A percentile compares a stretch with the other conserved stretches of the same genome.
Conservation (phyloP, 2,888 invertebrate genomes). For the Polyploca ridens region DNA sequence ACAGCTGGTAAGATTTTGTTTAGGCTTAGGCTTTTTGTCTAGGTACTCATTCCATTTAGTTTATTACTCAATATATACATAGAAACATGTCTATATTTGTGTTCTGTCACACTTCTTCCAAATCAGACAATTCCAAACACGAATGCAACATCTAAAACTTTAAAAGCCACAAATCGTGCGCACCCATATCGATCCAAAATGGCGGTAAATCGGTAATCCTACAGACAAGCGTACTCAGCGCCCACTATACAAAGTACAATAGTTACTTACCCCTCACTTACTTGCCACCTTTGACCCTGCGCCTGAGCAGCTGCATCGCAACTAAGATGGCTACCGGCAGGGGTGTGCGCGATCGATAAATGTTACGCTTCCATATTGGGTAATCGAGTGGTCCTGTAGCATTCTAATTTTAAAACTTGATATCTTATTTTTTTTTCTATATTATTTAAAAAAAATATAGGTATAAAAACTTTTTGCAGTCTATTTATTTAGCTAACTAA, state of each 20-base stretch:
- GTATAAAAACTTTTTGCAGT: too few relatives aligned
- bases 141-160: not conserved
- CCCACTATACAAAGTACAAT: conserved; percentile 63
- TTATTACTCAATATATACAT: too few relatives aligned
- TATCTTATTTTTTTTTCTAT: conserved; percentile 8
- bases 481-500: not conserved
- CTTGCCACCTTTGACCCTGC: conserved; percentile 76
- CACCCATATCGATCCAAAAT: conserved; percentile 57
- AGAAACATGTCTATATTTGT: too few relatives aligned
- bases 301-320: conserved; percentile 73
- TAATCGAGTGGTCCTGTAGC: conserved; percentile 29
- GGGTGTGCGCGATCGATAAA: conserved; percentile 75
- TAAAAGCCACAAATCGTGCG: conserved; percentile 20
- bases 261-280: conserved; percentile 59
- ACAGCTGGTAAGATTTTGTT: too few relatives aligned
- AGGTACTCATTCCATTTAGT: too few relatives aligned
- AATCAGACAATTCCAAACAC: not conserved
- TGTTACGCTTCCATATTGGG: conserved; percentile 30
- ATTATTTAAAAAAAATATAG: too few relatives aligned
- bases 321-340: conserved; percentile 68
- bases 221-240: conserved; percentile 62
- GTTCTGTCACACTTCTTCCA: too few relatives aligned
- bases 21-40: too few relatives aligned
- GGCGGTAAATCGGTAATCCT: conserved; percentile 55
- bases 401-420: conserved; percentile 9